Percentiles rank a stretch among this genome's conserved stretches.
phyloP scores from a whole-genome alignment of 2,797 vertebrate species.

The Acomys russatus region DNA sequence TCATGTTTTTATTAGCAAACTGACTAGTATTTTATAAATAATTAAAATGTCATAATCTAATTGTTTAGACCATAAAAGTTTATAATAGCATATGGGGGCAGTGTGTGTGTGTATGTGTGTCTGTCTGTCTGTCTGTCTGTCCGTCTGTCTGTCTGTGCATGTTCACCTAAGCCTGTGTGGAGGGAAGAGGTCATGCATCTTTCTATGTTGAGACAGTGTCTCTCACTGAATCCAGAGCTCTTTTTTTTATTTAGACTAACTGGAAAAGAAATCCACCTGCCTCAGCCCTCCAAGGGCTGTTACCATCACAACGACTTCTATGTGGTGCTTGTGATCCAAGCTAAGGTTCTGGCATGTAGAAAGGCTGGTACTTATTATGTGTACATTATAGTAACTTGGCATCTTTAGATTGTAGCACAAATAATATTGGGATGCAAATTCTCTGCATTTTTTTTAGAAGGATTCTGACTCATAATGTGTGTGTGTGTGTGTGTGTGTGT shows the following conservation, averaged over 20 bases:
- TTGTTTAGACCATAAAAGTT: not conserved
- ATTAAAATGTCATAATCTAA: not conserved
- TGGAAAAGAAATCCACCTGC: not conserved
- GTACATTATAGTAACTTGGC: not conserved
- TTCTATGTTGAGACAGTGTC: not conserved
- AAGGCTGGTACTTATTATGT: not conserved
- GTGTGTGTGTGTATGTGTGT: not conserved
- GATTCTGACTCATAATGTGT: not conserved
- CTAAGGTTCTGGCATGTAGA: not conserved
- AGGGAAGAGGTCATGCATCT: not conserved
- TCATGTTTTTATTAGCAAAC: not conserved
- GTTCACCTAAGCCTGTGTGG: not conserved
- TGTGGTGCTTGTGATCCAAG: not conserved
- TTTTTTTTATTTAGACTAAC: not conserved
- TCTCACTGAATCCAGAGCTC: not conserved
- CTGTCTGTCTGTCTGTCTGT: not conserved
- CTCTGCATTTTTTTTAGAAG: constrained; percentile 20
- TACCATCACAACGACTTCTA: not conserved
- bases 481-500: no score
- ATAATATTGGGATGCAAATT: not conserved
- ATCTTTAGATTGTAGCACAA: not conserved
- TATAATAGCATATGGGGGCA: not conserved
- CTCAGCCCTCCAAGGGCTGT: no score
- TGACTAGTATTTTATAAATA: constrained; percentile 19
- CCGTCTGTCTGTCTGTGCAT: not conserved